A percentile compares a stretch with the other conserved stretches of the same genome.
Conservation (phyloP, 2,797 vertebrate species). For the Propithecus perrieri region DNA sequence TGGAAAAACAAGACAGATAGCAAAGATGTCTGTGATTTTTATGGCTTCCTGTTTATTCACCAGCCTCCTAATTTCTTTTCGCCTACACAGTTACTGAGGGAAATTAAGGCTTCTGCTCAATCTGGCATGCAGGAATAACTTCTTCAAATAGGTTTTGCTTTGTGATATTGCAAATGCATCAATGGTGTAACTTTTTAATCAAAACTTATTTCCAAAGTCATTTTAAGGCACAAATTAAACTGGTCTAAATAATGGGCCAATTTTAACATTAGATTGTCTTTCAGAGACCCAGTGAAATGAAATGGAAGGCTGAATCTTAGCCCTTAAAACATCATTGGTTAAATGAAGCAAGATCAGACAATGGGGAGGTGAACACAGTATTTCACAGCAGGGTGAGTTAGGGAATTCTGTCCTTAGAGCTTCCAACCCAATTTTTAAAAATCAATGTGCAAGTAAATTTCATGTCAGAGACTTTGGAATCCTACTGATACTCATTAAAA, state of each 20-base stretch:
- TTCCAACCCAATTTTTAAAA: constrained; percentile 67
- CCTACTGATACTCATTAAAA: constrained; percentile 66
- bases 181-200: constrained; percentile 68
- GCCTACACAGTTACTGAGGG: constrained; percentile 39
- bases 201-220: constrained; percentile 74
- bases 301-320: constrained; percentile 62
- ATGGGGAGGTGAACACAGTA: not conserved
- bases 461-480: constrained; percentile 45
- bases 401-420: constrained; percentile 47
- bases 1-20: constrained; percentile 61
- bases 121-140: constrained; percentile 61
- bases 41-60: constrained; percentile 64
- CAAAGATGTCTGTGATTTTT: constrained; percentile 62
- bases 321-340: constrained; percentile 64
- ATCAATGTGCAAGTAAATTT: constrained; percentile 60
- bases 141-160: constrained; percentile 67
- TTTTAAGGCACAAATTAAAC: constrained; percentile 79
- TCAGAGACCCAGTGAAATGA: constrained; percentile 68
- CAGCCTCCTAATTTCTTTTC: constrained; percentile 66
- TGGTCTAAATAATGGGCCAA: constrained; percentile 71
- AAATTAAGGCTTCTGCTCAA: constrained; percentile 59
- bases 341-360: constrained; percentile 64
- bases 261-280: constrained; percentile 80
- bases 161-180: constrained; percentile 56
- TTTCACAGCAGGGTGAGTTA: constrained; percentile 36